Percentiles rank a stretch among this genome's conserved stretches.
Conservation (phyloP, 2,113 vertebrate species). For the Psilopsiagon aymara region DNA sequence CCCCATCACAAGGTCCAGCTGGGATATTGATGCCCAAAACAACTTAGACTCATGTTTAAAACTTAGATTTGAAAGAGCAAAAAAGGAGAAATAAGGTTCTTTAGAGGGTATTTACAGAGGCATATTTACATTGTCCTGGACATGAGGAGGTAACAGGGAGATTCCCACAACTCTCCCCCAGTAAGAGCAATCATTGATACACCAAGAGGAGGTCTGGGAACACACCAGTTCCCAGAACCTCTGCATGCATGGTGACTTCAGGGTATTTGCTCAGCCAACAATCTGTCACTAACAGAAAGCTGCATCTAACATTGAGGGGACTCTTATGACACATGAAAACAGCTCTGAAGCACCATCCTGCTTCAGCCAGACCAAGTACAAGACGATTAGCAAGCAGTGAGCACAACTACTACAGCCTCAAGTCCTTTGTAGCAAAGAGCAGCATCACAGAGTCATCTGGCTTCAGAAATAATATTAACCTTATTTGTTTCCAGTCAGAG, state of each 20-base stretch:
- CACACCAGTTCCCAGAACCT: constrained; percentile 30
- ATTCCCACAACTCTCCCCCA: neutral
- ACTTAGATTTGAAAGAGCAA: neutral
- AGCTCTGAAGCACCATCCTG: neutral
- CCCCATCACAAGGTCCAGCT: accelerated
- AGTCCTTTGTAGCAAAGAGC: neutral
- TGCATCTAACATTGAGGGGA: neutral
- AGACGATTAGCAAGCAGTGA: neutral
- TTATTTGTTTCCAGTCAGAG: constrained; percentile 7
- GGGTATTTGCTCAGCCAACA: constrained; percentile 18
- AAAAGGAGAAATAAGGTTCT: neutral
- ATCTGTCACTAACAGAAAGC: neutral
- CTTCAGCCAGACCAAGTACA: neutral
- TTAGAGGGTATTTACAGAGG: neutral
- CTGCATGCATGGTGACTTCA: neutral
- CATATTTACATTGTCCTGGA: neutral
- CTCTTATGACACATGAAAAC: neutral
- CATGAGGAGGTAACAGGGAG: neutral
- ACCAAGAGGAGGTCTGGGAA: constrained; percentile 14
- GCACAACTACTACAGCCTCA: neutral
- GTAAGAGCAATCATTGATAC: neutral
- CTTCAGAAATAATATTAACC: neutral
- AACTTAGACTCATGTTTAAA: neutral
- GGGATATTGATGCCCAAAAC: accelerated
- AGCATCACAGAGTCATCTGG: neutral